phyloP scores from a whole-genome alignment of 2,888 invertebrate genomes.

The Ischnura elegans region DNA sequence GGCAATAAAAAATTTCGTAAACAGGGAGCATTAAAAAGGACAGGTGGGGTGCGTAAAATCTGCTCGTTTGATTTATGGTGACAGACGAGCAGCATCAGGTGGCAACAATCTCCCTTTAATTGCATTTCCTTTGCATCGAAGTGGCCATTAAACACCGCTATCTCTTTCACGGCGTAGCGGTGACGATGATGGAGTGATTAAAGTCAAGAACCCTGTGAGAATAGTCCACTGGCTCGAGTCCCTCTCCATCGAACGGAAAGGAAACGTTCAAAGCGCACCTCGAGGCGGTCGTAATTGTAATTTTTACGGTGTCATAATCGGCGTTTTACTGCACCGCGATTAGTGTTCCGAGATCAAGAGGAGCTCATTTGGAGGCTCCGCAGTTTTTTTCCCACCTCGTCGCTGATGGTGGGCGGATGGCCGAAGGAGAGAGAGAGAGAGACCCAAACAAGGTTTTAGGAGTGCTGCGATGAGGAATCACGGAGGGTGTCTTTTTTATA shows the following conservation, averaged over 20 bases:
- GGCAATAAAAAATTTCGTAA: too few relatives aligned
- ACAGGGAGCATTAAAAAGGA: too few relatives aligned
- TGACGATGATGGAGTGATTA: constrained; percentile 33
- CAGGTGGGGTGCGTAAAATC: too few relatives aligned
- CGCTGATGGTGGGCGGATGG: background rate
- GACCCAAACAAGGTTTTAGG: background rate
- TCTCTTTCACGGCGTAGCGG: constrained; percentile 7
- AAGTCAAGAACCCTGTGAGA: constrained; percentile 30
- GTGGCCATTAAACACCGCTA: background rate
- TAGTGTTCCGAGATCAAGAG: constrained; percentile 43
- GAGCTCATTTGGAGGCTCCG: constrained; percentile 35
- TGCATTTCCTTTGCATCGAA: background rate
- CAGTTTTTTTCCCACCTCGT: constrained; percentile 39
- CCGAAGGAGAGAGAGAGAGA: background rate
- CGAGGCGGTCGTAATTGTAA: constrained; percentile 57
- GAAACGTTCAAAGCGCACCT: background rate
- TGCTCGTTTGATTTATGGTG: background rate
- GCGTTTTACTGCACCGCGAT: constrained; percentile 53
- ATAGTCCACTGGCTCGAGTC: background rate
- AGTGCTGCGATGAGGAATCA: background rate
- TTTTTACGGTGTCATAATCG: constrained; percentile 63
- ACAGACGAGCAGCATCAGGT: background rate
- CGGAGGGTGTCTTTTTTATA: constrained; percentile 22
- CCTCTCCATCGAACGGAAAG: background rate
- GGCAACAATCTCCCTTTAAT: background rate